Evolutionary conservation across 2,113 vertebrate species (phyloP).

Genomic region (Geococcyx californianus): DNA sequence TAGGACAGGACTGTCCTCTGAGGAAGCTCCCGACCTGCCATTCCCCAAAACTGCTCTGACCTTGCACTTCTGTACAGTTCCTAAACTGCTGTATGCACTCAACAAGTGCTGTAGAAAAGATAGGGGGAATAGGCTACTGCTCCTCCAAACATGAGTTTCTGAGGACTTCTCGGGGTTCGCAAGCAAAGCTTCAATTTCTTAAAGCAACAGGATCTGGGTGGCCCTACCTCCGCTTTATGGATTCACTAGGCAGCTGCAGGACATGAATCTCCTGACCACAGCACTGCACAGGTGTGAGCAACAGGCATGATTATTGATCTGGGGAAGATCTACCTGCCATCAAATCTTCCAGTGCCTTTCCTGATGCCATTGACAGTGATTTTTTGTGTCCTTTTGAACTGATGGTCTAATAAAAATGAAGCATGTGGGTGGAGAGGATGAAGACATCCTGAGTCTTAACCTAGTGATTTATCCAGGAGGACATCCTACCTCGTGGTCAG

Average conservation of each 20-base stretch:
- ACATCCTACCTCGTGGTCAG: fast-evolving
- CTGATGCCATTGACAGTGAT: background rate
- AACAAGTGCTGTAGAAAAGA: background rate
- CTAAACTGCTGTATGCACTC: background rate
- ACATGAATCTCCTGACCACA: background rate
- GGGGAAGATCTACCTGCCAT: background rate
- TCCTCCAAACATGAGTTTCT: background rate
- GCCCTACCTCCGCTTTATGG: background rate
- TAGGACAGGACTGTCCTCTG: background rate
- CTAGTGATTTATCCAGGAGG: background rate
- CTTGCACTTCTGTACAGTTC: background rate
- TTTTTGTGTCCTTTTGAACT: background rate
- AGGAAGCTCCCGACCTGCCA: background rate
- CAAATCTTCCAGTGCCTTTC: background rate
- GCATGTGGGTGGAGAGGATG: background rate
- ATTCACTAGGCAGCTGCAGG: background rate
- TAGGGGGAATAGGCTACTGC: background rate
- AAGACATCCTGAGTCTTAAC: background rate
- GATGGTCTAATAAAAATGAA: background rate
- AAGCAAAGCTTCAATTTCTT: background rate
- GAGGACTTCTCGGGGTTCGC: background rate
- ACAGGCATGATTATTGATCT: background rate
- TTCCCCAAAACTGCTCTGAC: background rate
- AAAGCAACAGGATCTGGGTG: background rate
- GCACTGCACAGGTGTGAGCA: fast-evolving